Evolutionary conservation across 2,113 vertebrate species (phyloP).

Genomic region (Anarhynchus alexandrinus): DNA sequence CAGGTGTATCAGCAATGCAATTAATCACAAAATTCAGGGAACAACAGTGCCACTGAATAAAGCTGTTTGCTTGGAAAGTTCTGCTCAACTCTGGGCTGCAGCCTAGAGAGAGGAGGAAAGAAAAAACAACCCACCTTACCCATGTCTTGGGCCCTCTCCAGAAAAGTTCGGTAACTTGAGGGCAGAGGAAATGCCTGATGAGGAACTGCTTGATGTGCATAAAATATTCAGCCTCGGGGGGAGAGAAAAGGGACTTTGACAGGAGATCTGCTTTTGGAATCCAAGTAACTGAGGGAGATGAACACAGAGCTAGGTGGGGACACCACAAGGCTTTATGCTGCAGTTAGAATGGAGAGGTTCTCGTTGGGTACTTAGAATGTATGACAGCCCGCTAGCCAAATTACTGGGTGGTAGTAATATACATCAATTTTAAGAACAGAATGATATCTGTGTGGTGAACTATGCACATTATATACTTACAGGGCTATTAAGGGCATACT

Average conservation of each 20-base stretch:
- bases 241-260: not conserved
- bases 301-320: not conserved
- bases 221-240: not conserved
- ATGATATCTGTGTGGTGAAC: not conserved
- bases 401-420: not conserved
- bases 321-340: not conserved
- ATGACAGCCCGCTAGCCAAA: not conserved
- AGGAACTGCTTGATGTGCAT: not conserved
- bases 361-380: not conserved
- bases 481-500: not conserved
- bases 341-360: not conserved
- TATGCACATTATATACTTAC: not conserved
- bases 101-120: not conserved
- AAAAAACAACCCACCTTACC: not conserved
- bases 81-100: not conserved
- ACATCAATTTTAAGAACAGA: not conserved
- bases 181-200: not conserved
- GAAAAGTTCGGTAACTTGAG: not conserved
- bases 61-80: not conserved
- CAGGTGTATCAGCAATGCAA: not conserved
- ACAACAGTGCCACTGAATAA: not conserved
- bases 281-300: not conserved
- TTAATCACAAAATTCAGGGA: not conserved
- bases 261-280: not conserved
- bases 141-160: not conserved